A percentile compares a stretch with the other conserved stretches of the same genome.
Evolutionary conservation across 1,140 invertebrate genomes (phyloP).

Genomic region (Drosophila tani): DNA sequence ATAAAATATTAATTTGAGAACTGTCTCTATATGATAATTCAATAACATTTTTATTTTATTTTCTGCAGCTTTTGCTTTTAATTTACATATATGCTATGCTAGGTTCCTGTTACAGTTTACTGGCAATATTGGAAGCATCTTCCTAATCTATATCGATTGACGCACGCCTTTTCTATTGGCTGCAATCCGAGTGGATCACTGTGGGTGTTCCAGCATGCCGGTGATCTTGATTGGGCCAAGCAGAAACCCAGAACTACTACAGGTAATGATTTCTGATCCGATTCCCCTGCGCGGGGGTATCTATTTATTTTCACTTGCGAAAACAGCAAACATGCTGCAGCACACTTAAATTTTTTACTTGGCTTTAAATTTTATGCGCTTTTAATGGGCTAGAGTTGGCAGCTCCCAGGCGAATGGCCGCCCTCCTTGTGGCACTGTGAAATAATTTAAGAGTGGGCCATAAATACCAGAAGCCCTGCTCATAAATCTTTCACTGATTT

Average conservation of each 20-base stretch:
- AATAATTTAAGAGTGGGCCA: conserved; percentile 72
- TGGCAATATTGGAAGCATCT: conserved; percentile 5
- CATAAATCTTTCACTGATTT: conserved; percentile 82
- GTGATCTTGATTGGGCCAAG: conserved; percentile 64
- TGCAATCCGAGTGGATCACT: conserved; percentile 10
- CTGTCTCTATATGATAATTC: too few species aligned
- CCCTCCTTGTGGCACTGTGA: conserved; percentile 44
- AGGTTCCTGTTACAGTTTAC: not conserved
- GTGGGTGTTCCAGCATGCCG: conserved; percentile 51
- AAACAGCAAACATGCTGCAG: conserved; percentile 64
- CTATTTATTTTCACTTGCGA: conserved; percentile 69
- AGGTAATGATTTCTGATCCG: conserved; percentile 24
- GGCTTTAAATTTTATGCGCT: conserved; percentile 64
- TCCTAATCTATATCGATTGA: not conserved
- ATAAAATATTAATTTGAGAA: too few species aligned
- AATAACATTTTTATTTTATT: too few species aligned
- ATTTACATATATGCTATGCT: too few species aligned
- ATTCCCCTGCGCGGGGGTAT: not conserved
- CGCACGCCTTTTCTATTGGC: conserved; percentile 32
- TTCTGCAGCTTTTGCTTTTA: too few species aligned
- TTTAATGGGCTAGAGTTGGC: conserved; percentile 58
- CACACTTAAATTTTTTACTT: conserved; percentile 25
- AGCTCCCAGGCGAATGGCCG: conserved; percentile 8
- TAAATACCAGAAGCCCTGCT: conserved; percentile 70
- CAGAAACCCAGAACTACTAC: not conserved